Conservation (phyloP, 2,888 invertebrate species). For the Sinelater perroti region DNA sequence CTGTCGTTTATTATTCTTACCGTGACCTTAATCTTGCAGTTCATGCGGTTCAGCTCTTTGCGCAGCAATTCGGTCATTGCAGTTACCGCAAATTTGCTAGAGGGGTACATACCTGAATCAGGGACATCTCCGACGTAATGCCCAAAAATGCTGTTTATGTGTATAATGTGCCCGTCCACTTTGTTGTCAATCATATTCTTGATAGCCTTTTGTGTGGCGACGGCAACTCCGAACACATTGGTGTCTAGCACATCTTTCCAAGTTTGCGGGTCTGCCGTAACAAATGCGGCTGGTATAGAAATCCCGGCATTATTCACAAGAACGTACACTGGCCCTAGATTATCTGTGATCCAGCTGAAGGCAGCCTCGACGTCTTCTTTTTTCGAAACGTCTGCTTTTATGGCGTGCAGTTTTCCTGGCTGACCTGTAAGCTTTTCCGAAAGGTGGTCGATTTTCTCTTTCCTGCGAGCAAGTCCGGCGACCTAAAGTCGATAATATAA, state of each 20-base stretch:
- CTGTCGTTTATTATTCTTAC: conserved; percentile 13
- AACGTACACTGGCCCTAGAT: too few species aligned
- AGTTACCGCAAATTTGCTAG: conserved; percentile 30
- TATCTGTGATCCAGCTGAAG: too few species aligned
- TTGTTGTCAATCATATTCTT: conserved; percentile 43
- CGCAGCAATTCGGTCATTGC: conserved; percentile 30
- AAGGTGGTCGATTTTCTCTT: too few species aligned
- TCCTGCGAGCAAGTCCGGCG: too few species aligned
- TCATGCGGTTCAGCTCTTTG: conserved; percentile 18
- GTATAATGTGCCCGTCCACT: conserved; percentile 39
- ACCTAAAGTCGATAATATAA: too few species aligned
- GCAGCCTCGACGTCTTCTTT: too few species aligned
- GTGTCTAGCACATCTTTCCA: conserved; percentile 48
- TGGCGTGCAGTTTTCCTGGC: too few species aligned
- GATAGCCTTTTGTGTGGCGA: conserved; percentile 44
- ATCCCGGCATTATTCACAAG: too few species aligned
- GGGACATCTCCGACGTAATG: conserved; percentile 25
- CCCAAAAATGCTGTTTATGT: conserved; percentile 26
- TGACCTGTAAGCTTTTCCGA: too few species aligned
- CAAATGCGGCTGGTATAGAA: too few species aligned
- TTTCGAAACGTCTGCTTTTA: too few species aligned
- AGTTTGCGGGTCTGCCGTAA: too few species aligned
- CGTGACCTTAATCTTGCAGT: conserved; percentile 32
- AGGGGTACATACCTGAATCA: conserved; percentile 24
- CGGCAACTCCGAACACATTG: conserved; percentile 44